Base-by-base conservation (phyloP, 2,888 invertebrate species). In the Cremastinae sp. region DNA sequence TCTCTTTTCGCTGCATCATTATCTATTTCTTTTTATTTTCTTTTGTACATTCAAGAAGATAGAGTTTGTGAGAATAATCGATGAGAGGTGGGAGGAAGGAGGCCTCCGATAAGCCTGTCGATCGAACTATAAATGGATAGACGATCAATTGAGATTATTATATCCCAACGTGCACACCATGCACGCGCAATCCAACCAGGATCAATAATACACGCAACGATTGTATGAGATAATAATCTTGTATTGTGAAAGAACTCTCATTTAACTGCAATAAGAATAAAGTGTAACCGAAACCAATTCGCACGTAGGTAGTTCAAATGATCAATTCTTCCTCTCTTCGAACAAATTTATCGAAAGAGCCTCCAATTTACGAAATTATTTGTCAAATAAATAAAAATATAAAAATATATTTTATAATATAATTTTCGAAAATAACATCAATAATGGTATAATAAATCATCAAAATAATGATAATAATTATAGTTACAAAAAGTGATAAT, bases 1-100 rank as follows among this genome's bases (percentile, higher is more conserved):
- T 20, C 5, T 68, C 16, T 56, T 54, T 36, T 16, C 43, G n/a
- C n/a, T n/a, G n/a, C n/a, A n/a, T n/a, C n/a, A 2, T 5, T 5
- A 28, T 28, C 5, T 5, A 28, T 28, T 28, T 28, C 28, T 2
- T 18, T 49, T 18, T 18, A 9, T 18, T 49, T 16, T 20, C 45
- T 4, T 45, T 45, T 12, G 1, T 14, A 45, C 34, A 20, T 59
- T 41, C 43, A 61, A 20, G 53, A 9, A 4, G 2, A n/a, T n/a
- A 36, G 68, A 58, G 41, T 70, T 69, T 22, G 70, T 61, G 66
- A 56, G 71, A 71, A n/a, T n/a, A n/a, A 75, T 75, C 75, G 75
- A 75, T 75, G 61, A 71, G 56, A 62, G 71, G 66, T 34, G 66
- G 66, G 54, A 56, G 56, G 43, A 28, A 51, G 43, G n/a, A 3